These are phyloP conservation scores for Bos indicus DNA, from an alignment of 2,113 vertebrate species.

Conservation along the genomic window DNA sequence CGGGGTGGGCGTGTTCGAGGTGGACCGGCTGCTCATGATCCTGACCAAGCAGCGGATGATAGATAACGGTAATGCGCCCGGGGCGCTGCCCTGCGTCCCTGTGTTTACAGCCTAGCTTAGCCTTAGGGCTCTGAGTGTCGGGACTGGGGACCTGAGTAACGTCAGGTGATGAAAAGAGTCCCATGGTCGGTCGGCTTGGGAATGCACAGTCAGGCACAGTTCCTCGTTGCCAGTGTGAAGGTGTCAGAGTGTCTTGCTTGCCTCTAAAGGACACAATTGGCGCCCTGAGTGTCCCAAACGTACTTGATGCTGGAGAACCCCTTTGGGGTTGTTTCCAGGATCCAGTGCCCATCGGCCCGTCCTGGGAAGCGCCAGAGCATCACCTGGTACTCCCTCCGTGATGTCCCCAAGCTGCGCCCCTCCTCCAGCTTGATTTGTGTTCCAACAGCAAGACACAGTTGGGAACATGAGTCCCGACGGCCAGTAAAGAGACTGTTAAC, in stretches of 20 bases:
- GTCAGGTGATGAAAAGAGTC: neutral
- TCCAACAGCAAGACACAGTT: neutral
- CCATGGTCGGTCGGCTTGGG: neutral
- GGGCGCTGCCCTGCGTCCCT: neutral
- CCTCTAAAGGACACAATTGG: neutral
- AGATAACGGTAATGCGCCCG: slow-evolving; percentile 88
- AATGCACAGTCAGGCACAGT: neutral
- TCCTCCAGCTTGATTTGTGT: neutral
- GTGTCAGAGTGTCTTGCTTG: neutral
- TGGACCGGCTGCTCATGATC: slow-evolving; percentile 98
- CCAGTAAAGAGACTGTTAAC: neutral
- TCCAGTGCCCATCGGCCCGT: neutral
- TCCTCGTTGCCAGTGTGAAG: neutral
- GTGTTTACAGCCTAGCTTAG: neutral
- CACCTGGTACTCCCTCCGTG: neutral
- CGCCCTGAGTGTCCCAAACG: neutral
- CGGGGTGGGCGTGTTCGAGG: slow-evolving; percentile 95
- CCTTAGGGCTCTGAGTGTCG: neutral
- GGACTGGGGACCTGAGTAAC: neutral
- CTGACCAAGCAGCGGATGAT: slow-evolving; percentile 99
- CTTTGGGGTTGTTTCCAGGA: neutral
- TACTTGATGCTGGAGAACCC: neutral
- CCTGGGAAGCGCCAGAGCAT: neutral
- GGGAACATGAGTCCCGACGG: neutral
- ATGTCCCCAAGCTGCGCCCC: neutral